phyloP scores from a whole-genome alignment of 2,888 invertebrate species.

The Rotaria sp. region DNA sequence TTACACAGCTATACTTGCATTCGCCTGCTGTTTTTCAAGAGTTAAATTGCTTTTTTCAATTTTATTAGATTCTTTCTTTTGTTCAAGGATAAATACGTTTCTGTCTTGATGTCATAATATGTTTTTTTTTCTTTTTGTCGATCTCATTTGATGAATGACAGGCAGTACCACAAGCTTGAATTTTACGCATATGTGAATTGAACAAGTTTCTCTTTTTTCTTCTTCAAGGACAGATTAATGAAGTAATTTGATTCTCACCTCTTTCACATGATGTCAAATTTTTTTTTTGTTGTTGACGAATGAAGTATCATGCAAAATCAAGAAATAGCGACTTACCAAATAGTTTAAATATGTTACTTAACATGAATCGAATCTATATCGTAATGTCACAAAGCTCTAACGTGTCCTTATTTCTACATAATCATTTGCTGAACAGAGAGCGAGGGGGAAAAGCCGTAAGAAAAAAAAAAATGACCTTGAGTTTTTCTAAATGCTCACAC shows the following conservation, averaged over 20 bases:
- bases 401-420: neutral
- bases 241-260: constrained; percentile 18
- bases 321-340: neutral
- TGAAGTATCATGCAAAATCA: neutral
- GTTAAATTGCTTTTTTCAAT: no score
- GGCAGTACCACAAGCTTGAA: neutral
- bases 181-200: neutral
- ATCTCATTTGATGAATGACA: neutral
- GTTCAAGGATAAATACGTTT: neutral
- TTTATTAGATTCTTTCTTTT: neutral
- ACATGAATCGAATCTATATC: neutral
- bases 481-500: neutral
- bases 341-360: neutral
- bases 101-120: neutral
- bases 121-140: neutral
- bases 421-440: neutral
- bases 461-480: constrained; percentile 8
- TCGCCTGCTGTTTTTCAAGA: constrained; percentile 8
- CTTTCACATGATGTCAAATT: neutral
- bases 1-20: neutral
- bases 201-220: neutral
- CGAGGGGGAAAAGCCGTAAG: neutral
- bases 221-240: neutral
- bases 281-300: neutral
- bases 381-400: neutral